These are phyloP conservation scores for Scotopteryx bipunctaria DNA, from an alignment of 2,888 invertebrate genomes.

Conservation along the genomic window DNA sequence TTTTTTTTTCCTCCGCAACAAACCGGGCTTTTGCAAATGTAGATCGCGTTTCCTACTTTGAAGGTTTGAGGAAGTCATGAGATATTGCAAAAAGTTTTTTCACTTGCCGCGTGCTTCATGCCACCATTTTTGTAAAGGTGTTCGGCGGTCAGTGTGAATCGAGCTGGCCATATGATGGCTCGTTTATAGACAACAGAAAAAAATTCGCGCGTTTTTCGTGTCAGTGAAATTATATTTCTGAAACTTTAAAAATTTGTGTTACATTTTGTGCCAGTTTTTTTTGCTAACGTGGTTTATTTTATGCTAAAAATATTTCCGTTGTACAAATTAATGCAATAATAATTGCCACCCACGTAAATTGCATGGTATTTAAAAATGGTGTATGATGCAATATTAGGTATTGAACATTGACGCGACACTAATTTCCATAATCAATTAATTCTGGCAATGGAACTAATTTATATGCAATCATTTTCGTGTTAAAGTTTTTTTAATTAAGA, in stretches of 20 bases:
- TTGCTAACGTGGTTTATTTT: background rate
- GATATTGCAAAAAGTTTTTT: conserved; percentile 9
- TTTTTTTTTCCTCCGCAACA: background rate
- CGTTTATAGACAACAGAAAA: conserved; percentile 30
- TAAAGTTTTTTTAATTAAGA: too few species aligned
- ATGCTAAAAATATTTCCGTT: background rate
- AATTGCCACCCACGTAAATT: background rate
- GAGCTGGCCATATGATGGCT: conserved; percentile 41
- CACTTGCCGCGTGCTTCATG: background rate
- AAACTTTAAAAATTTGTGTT: background rate
- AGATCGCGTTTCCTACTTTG: background rate
- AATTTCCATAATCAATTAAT: background rate
- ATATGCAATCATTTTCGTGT: too few species aligned
- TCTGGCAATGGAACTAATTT: background rate
- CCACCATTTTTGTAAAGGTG: conserved; percentile 2
- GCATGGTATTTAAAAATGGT: conserved; percentile 10
- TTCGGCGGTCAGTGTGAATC: conserved; percentile 39
- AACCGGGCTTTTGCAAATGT: background rate
- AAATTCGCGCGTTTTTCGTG: conserved; percentile 15
- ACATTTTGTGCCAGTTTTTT: background rate
- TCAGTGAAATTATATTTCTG: conserved; percentile 5
- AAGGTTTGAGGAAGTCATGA: background rate
- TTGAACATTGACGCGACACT: background rate
- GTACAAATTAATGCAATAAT: too few species aligned
- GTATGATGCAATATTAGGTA: conserved; percentile 5